A percentile compares a stretch with the other conserved stretches of the same genome.
Evolutionary conservation across 2,113 vertebrate species (phyloP).

Genomic region (Cynoglossus semilaevis): DNA sequence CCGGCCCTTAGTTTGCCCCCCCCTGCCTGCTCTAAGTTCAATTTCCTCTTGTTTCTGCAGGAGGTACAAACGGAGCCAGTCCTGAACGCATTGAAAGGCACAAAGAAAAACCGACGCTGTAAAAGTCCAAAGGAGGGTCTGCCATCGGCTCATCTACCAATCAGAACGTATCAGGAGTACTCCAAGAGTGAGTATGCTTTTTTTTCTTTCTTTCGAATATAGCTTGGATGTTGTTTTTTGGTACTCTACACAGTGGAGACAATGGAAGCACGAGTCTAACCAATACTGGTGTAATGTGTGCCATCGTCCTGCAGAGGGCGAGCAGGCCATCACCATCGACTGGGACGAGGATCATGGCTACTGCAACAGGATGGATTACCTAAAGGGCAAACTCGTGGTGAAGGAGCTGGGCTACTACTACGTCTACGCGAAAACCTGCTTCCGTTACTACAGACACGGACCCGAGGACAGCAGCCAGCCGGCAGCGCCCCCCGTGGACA

Average conservation of each 20-base stretch:
- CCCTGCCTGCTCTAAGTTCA: not conserved
- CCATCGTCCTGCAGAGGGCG: conserved; percentile 38
- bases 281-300: not conserved
- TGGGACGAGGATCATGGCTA: conserved; percentile 82
- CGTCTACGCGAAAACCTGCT: conserved; percentile 93
- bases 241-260: too few species aligned
- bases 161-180: conserved; percentile 54
- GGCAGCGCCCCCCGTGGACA: conserved; percentile 55
- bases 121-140: conserved; percentile 57
- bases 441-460: conserved; percentile 79
- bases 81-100: conserved; percentile 66
- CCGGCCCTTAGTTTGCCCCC: too few species aligned
- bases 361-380: conserved; percentile 70
- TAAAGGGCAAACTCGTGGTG: conserved; percentile 78
- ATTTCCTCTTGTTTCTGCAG: conserved; percentile 41
- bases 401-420: conserved; percentile 91
- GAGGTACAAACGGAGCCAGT: conserved; percentile 72
- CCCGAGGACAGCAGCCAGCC: conserved; percentile 23
- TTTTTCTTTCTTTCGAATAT: too few species aligned
- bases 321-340: conserved; percentile 64
- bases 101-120: conserved; percentile 51
- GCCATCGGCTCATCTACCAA: conserved; percentile 75
- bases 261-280: too few species aligned
- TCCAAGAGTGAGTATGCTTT: conserved; percentile 64
- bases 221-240: too few species aligned